Evolutionary conservation across 2,113 vertebrate genomes (phyloP).

Genomic region (human): DNA sequence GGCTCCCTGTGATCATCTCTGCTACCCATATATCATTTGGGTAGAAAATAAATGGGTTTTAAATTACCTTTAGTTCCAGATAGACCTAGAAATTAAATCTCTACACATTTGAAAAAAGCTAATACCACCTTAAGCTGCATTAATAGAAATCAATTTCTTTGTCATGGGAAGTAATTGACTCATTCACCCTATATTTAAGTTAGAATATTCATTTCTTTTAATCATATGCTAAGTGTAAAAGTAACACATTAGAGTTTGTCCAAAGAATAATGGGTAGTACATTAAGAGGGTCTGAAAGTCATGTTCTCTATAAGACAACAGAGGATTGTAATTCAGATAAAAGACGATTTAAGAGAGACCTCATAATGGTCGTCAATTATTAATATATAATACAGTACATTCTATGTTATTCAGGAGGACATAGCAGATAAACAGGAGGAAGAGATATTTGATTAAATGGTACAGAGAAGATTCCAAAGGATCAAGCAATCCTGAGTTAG

Average conservation of each 20-base stretch:
- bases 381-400: not conserved
- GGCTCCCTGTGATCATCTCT: not conserved
- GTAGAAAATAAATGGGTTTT: constrained; percentile 22
- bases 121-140: not conserved
- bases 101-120: not conserved
- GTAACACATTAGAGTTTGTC: constrained; percentile 18
- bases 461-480: not conserved
- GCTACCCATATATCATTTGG: not conserved
- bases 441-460: not conserved
- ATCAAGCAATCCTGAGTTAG: not conserved
- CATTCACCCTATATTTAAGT: constrained; percentile 34
- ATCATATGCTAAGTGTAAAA: constrained; percentile 32
- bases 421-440: not conserved
- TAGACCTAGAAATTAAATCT: constrained; percentile 46
- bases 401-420: not conserved
- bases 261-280: not conserved
- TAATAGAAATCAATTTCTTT: constrained; percentile 41
- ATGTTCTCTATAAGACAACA: not conserved
- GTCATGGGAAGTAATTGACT: constrained; percentile 41
- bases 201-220: constrained; percentile 20
- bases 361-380: not conserved
- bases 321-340: constrained; percentile 28
- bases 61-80: constrained; percentile 37
- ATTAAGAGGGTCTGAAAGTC: not conserved
- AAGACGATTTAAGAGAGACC: not conserved